Percentiles rank a stretch among this genome's conserved stretches.
phyloP scores from a whole-genome alignment of 2,888 invertebrate genomes.

The Epirrhoe alternata region DNA sequence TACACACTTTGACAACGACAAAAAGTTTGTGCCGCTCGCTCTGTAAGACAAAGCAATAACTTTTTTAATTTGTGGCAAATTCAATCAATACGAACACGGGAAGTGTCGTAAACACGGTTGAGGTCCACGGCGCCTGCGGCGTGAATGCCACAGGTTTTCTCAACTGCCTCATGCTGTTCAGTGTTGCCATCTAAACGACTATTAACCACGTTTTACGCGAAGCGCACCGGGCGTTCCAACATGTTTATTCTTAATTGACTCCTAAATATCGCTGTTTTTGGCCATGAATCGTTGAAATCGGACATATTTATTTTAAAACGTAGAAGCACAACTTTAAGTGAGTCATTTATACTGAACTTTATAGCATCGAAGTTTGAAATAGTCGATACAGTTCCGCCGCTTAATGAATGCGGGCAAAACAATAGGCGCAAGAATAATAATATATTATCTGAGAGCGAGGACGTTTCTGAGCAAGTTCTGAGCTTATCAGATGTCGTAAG shows the following conservation, averaged over 20 bases:
- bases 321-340: constrained; percentile 59
- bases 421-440: constrained; percentile 76
- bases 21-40: constrained; percentile 34
- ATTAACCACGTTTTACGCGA: constrained; percentile 78
- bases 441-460: constrained; percentile 61
- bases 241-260: constrained; percentile 78
- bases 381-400: constrained; percentile 64
- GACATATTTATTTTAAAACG: constrained; percentile 74
- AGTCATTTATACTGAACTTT: constrained; percentile 56
- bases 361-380: constrained; percentile 41
- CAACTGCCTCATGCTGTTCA: constrained; percentile 75
- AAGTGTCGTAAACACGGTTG: constrained; percentile 68
- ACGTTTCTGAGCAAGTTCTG: constrained; percentile 64
- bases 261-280: constrained; percentile 79
- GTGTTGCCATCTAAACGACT: constrained; percentile 70
- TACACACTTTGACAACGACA: constrained; percentile 2
- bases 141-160: constrained; percentile 62
- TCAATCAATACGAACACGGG: constrained; percentile 68
- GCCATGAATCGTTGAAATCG: constrained; percentile 73
- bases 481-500: constrained; percentile 76
- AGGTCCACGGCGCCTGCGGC: constrained; percentile 59
- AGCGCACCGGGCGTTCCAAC: constrained; percentile 67
- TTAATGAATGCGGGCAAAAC: constrained; percentile 70
- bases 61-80: constrained; percentile 69
- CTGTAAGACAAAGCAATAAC: constrained; percentile 56